Conservation (phyloP, 1,140 invertebrate species). For the Caenorhabditis brenneri region DNA sequence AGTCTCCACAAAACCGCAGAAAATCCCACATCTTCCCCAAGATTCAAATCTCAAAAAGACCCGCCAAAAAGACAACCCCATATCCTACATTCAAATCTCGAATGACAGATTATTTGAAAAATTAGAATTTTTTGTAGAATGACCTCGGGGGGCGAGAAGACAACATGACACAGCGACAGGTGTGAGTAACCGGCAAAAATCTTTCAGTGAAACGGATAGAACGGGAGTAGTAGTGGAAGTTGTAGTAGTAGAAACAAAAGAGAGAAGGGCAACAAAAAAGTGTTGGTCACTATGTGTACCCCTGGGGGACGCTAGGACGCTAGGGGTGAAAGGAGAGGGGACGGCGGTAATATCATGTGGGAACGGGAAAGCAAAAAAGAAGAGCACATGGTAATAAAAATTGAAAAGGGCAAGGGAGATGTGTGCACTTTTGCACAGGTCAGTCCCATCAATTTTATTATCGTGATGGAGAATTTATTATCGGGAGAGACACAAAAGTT, state of each 20-base stretch:
- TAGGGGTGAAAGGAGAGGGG: neutral
- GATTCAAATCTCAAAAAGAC: slow-evolving; percentile 30
- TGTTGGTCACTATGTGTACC: too few species aligned
- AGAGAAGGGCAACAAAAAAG: neutral
- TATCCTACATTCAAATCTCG: neutral
- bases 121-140: neutral
- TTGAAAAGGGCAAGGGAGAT: too few species aligned
- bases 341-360: neutral
- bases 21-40: neutral
- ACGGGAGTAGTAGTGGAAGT: neutral
- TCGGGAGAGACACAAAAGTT: too few species aligned
- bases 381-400: too few species aligned
- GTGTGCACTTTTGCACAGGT: too few species aligned
- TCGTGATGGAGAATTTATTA: too few species aligned
- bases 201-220: too few species aligned
- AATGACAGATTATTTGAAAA: neutral
- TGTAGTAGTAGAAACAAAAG: neutral
- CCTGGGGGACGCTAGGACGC: neutral
- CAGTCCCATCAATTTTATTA: too few species aligned
- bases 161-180: too few species aligned
- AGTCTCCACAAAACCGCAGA: neutral
- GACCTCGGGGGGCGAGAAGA: neutral
- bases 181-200: neutral
- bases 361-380: neutral
- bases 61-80: slow-evolving; percentile 4